Conservation (phyloP, 2,888 invertebrate genomes). For the Deilephila porcellus region DNA sequence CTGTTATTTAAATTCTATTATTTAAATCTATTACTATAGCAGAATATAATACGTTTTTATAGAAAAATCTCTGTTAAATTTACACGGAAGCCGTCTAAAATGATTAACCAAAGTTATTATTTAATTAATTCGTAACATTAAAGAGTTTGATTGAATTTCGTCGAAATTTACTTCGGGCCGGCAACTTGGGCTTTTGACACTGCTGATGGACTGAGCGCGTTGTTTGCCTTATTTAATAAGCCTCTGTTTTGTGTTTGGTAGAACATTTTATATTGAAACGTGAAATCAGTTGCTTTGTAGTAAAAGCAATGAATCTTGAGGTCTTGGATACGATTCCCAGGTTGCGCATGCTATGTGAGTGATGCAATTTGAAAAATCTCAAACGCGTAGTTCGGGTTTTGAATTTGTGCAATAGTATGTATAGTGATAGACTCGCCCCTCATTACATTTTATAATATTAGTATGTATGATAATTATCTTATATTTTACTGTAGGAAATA, state of each 20-base stretch:
- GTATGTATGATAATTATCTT: too few relatives aligned
- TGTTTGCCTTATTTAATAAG: constrained; percentile 33
- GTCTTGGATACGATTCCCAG: too few relatives aligned
- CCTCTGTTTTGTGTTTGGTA: constrained; percentile 28
- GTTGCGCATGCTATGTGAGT: too few relatives aligned
- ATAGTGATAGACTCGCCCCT: too few relatives aligned
- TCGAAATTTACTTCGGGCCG: constrained; percentile 43
- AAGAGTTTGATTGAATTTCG: constrained; percentile 54
- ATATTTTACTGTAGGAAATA: too few relatives aligned
- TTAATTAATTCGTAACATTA: constrained; percentile 58
- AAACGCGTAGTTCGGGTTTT: too few relatives aligned
- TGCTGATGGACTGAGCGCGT: constrained; percentile 45
- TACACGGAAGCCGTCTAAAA: background rate
- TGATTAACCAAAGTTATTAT: constrained; percentile 32
- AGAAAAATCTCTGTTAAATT: background rate
- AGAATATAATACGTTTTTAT: background rate
- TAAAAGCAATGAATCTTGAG: too few relatives aligned
- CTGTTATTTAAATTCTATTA: too few relatives aligned
- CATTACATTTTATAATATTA: too few relatives aligned
- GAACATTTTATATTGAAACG: background rate
- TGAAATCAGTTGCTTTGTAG: background rate
- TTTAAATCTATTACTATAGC: too few relatives aligned
- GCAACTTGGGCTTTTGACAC: constrained; percentile 47
- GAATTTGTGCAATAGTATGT: too few relatives aligned
- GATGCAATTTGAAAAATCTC: too few relatives aligned